Evolutionary conservation across 2,888 invertebrate genomes (phyloP), one percentile per base, ranked within the genome.

Genomic region (Habroteleia sp.): DNA sequence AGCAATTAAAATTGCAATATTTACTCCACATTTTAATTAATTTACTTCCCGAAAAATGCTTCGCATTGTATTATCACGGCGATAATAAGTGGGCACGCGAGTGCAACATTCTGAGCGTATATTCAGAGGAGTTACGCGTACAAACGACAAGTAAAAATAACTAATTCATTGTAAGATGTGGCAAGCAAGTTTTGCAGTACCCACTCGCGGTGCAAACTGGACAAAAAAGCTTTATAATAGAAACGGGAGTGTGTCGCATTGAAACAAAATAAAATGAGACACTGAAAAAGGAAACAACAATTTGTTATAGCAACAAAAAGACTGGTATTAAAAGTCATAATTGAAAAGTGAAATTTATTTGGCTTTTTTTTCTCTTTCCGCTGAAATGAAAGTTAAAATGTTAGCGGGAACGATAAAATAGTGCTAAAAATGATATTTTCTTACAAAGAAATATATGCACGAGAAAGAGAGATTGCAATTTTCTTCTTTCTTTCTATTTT

Each of bases 51-150:
- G n/a, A n/a, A n/a, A n/a, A n/a, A n/a, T n/a, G n/a, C n/a, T n/a
- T n/a, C n/a, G n/a, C n/a, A n/a, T 52, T 46, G 54, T 29, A 68
- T 41, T 39, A 68, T 68, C 46, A 56, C 39, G 56, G 37, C 41
- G 46, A 50, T 48, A 68, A 56, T 68, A 48, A 58, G 48, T 58
- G 46, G 56, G 41, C 33, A 58, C 25, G 27, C 41, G 68, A 58
- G 58, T 48, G 48, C n/a, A 56, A 46, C 39, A 52, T 35, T 66
- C 65, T 37, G 16, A 54, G 41, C 50, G 41, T n/a, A n/a, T 41
- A 68, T 66, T 66, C 66, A 44, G 54, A 29, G 66, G 33, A 35
- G 39, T 66, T 66, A 56, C 27, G 66, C 46, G 54, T 56, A 65
- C 35, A 65, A 52, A 20, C 25, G 48, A 48, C 52, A 29, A 29